These are phyloP conservation scores for Ditylenchus weischeri DNA, from an alignment of 2,888 invertebrate species.

Conservation along the genomic window DNA sequence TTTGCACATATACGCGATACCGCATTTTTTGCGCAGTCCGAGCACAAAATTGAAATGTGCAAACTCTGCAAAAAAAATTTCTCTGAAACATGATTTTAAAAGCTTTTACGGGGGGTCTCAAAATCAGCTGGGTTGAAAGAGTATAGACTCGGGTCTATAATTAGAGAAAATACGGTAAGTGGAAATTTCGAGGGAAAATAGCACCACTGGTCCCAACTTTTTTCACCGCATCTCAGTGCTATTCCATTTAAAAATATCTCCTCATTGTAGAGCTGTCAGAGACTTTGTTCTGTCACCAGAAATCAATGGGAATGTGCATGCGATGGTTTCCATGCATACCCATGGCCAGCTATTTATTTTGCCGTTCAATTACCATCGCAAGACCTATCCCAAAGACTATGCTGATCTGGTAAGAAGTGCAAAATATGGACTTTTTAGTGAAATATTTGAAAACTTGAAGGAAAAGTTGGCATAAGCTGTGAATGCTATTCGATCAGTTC, in stretches of 20 bases:
- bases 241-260: no score
- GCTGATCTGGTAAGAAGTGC: conserved; percentile 22
- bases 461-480: conserved; percentile 9
- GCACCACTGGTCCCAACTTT: not conserved
- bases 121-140: no score
- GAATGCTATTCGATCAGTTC: conserved; percentile 32
- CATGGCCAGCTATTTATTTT: conserved; percentile 58
- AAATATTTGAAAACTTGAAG: not conserved
- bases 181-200: no score
- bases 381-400: conserved; percentile 52
- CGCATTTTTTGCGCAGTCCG: no score
- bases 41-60: no score
- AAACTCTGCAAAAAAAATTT: no score
- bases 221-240: not conserved
- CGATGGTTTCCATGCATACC: conserved; percentile 55
- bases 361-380: conserved; percentile 52
- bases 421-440: no score
- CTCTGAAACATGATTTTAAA: no score
- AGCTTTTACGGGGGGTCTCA: no score
- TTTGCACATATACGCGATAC: no score
- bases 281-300: conserved; percentile 48
- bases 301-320: conserved; percentile 49
- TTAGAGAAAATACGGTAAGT: no score
- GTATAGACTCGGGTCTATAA: no score
- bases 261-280: conserved; percentile 47